Evolutionary conservation across 2,113 vertebrate species (phyloP), one percentile per base, ranked within the genome.

Genomic region (Parus major): DNA sequence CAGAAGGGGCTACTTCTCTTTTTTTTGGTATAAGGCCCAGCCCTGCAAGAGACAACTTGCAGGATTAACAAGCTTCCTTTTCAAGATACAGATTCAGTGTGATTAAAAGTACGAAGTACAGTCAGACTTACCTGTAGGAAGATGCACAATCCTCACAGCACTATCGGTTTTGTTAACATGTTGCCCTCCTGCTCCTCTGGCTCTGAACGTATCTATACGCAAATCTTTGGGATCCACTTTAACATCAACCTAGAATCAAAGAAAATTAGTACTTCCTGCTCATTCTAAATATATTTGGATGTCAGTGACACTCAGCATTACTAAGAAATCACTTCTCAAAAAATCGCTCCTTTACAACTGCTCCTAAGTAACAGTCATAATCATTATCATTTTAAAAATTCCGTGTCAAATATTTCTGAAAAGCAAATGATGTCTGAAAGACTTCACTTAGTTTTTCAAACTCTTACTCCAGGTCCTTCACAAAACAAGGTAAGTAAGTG

Each of bases 131-230:
- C 99, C 99, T n/a, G 99, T 99, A 57, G 99, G 99, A 78, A 99
- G 93, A 49, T 99, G 99, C 46, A 99, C 98, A 15, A 99, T 88
- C 42, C 99, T 98, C 66, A 99, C 99, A 4, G 99, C 99, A 2
- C 99, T 99, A 76, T 99, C 99, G 3, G 99, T 99, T 13, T 98
- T 99, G 92, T 99, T 99, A 42, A 99, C 99, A 0, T 99, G 99
- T 87, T 99, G 99, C 2, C 99, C 99, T 24, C 99, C 99, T 17
- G 99, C 97, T 39, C 99, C 99, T 92, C 96, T 98, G 39, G 99
- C 98, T 95, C 98, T 98, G 97, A 99, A 99, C 0, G 99, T 99
- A 91, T 99, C 99, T 41, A 99, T 93, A 22, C 98, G 98, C 78
- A 99, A 97, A 75, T 99, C 99, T 92, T 98, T 99, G 16, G 98